Conservation (phyloP, 2,888 invertebrate genomes). For the Cloeon dipterum region DNA sequence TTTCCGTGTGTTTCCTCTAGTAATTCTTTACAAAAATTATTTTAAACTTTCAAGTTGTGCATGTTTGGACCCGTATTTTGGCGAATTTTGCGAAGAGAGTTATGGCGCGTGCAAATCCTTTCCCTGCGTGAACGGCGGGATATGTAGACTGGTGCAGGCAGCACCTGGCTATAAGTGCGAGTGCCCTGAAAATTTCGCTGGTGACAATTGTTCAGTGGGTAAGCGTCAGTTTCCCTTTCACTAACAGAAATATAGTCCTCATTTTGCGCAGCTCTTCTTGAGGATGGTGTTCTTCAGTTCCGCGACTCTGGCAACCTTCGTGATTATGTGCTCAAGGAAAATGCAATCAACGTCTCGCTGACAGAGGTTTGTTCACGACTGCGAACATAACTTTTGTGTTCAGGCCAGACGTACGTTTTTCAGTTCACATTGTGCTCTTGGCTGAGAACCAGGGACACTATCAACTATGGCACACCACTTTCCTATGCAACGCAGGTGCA, state of each 20-base stretch:
- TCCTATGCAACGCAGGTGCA: constrained; percentile 34
- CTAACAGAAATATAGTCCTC: too few relatives aligned
- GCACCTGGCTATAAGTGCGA: constrained; percentile 2
- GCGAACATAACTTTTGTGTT: too few relatives aligned
- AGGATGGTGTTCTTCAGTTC: neutral
- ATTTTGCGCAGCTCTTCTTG: neutral
- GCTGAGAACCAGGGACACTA: constrained; percentile 33
- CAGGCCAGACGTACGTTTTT: too few relatives aligned
- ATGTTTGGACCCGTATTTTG: constrained; percentile 13
- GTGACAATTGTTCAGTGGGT: neutral
- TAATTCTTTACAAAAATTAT: too few relatives aligned
- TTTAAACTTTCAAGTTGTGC: too few relatives aligned
- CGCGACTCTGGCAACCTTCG: neutral
- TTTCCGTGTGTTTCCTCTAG: too few relatives aligned
- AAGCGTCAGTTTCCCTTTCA: too few relatives aligned
- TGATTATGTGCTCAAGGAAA: neutral
- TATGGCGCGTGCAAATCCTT: constrained; percentile 1
- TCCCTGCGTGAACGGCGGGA: constrained; percentile 3
- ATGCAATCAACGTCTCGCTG: neutral
- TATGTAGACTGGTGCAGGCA: neutral
- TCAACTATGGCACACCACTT: constrained; percentile 41
- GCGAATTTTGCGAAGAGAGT: constrained; percentile 23
- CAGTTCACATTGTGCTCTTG: constrained; percentile 37
- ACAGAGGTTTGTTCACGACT: neutral
- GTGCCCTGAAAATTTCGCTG: constrained; percentile 1